Evolutionary conservation across 2,888 invertebrate genomes (phyloP).

Genomic region (Acanthosoma haemorrhoidale): DNA sequence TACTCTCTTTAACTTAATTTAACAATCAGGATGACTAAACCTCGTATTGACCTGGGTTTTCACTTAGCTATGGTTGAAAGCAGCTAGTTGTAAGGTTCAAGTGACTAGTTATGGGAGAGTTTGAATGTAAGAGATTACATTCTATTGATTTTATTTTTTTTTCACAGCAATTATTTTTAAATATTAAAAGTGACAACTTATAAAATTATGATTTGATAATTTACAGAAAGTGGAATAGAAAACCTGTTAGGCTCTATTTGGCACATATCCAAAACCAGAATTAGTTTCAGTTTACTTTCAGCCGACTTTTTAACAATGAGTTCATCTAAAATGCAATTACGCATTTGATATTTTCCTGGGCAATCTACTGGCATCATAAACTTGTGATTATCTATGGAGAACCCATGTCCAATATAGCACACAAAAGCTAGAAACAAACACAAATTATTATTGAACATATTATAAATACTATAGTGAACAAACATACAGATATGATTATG

Average conservation of each 20-base stretch:
- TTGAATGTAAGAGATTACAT: no score
- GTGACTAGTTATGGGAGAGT: no score
- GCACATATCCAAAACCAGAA: constrained; percentile 56
- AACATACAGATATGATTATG: no score
- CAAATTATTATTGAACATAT: not conserved
- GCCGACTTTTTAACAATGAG: constrained; percentile 49
- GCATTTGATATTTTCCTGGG: constrained; percentile 47
- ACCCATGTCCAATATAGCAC: constrained; percentile 56
- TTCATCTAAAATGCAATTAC: constrained; percentile 51
- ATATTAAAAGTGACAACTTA: no score
- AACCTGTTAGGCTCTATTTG: constrained; percentile 46
- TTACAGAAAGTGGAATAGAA: not conserved
- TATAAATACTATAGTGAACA: not conserved
- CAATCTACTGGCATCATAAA: constrained; percentile 52
- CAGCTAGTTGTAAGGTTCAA: no score
- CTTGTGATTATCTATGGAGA: constrained; percentile 50
- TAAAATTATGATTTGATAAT: no score
- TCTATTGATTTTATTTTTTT: no score
- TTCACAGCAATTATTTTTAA: no score
- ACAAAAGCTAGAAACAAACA: constrained; percentile 47
- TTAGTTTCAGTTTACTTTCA: constrained; percentile 49
- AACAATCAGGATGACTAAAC: no score
- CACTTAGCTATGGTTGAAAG: no score
- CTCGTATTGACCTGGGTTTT: no score
- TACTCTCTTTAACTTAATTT: no score